phyloP scores from a whole-genome alignment of 2,113 vertebrate species.

The Heteronetta atricapilla region DNA sequence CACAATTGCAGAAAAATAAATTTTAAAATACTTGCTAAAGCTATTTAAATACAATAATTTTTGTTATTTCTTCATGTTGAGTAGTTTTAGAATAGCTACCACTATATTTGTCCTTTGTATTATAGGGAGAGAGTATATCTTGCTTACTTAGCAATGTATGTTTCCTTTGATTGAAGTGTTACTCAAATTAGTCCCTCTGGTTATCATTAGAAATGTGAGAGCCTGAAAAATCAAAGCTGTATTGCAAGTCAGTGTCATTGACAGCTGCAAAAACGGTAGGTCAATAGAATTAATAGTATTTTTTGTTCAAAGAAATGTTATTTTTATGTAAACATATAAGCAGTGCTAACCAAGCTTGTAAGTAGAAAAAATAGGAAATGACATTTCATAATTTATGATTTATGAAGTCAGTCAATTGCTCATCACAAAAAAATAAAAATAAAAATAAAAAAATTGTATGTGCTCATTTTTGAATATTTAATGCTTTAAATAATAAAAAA shows the following conservation, averaged over 20 bases:
- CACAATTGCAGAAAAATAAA: background rate
- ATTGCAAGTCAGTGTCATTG: slow-evolving; percentile 39
- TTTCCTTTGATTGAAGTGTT: slow-evolving; percentile 53
- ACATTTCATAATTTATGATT: background rate
- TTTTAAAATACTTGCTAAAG: background rate
- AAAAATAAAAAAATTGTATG: background rate
- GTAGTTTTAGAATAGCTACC: background rate
- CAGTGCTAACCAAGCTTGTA: background rate
- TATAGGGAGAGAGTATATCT: background rate
- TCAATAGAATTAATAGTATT: slow-evolving; percentile 33
- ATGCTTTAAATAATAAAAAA: background rate
- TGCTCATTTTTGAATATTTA: background rate
- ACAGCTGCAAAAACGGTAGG: slow-evolving; percentile 51
- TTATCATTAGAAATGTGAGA: slow-evolving; percentile 59
- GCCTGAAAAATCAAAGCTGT: slow-evolving; percentile 53
- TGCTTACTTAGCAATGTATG: slow-evolving; percentile 29
- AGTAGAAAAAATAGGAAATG: background rate
- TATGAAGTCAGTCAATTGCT: background rate
- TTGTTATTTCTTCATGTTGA: background rate
- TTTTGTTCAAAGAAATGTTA: slow-evolving; percentile 30
- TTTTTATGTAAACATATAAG: slow-evolving; percentile 37
- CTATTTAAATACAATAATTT: background rate
- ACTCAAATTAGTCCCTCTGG: slow-evolving; percentile 51
- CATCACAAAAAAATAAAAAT: background rate
- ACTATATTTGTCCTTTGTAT: background rate